Evolutionary conservation across 2,797 vertebrate genomes (phyloP).

Genomic region (Chaenodraco wilsoni): DNA sequence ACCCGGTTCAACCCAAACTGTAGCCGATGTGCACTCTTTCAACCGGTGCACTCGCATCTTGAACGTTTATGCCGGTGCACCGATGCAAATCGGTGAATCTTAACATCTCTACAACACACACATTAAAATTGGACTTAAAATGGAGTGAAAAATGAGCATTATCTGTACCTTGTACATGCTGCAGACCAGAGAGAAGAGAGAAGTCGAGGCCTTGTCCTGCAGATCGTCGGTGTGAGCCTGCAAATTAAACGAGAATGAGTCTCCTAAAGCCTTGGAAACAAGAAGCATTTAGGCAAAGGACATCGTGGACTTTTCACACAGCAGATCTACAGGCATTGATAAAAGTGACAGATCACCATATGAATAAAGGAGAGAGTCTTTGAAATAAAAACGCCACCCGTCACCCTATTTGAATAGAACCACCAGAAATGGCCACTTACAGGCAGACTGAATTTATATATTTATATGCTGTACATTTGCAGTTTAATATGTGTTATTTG

Average conservation of each 20-base stretch:
- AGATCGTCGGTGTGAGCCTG: conserved; percentile 82
- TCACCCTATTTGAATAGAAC: neutral
- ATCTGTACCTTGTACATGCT: conserved; percentile 85
- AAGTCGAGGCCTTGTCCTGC: conserved; percentile 69
- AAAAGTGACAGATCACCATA: neutral
- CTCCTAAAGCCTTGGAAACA: neutral
- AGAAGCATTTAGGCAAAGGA: neutral
- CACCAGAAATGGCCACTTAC: neutral
- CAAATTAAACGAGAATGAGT: neutral
- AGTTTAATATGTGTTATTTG: neutral
- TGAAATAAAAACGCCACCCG: neutral
- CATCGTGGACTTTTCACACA: neutral
- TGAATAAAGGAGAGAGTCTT: neutral
- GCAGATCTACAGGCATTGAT: neutral
- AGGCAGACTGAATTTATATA: neutral
- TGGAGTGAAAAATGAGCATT: too few species aligned
- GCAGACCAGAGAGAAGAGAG: conserved; percentile 87
- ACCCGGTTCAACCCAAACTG: too few species aligned
- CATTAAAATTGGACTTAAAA: neutral
- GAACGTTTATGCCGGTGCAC: too few species aligned
- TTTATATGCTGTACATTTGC: neutral
- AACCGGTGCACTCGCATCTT: too few species aligned
- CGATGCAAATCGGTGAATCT: too few species aligned
- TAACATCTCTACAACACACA: neutral
- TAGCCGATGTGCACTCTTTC: too few species aligned